Evolutionary conservation across 2,113 vertebrate genomes (phyloP).

Genomic region (Cervus canadensis): DNA sequence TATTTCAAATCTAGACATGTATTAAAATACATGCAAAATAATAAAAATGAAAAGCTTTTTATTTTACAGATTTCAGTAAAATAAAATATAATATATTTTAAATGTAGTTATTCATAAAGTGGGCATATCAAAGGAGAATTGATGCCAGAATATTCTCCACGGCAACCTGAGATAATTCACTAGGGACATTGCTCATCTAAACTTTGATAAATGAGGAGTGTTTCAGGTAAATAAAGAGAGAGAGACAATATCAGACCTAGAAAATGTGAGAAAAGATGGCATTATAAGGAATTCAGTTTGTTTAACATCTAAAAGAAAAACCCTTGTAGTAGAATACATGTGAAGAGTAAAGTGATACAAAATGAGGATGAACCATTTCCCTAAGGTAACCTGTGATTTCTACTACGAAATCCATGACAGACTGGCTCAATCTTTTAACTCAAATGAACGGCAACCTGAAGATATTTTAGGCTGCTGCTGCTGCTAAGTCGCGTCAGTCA

Average conservation of each 20-base stretch:
- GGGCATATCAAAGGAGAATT: neutral
- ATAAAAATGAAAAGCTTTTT: neutral
- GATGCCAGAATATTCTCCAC: neutral
- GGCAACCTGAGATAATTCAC: neutral
- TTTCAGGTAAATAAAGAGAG: neutral
- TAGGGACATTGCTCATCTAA: neutral
- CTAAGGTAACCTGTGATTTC: neutral
- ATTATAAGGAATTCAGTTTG: neutral
- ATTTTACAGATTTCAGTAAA: neutral
- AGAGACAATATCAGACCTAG: neutral
- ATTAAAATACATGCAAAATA: neutral
- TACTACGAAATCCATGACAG: neutral
- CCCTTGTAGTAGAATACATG: neutral
- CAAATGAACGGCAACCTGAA: neutral
- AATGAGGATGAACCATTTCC: neutral
- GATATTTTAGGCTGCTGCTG: neutral
- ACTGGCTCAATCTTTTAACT: neutral
- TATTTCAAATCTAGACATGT: neutral
- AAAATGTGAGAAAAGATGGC: neutral
- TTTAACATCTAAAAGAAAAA: neutral
- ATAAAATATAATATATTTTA: neutral
- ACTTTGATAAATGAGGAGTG: neutral
- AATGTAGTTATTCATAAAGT: neutral
- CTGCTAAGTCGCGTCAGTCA: too few relatives aligned
- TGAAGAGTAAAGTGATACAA: neutral